These are phyloP conservation scores for Masnerella sp. DNA, from an alignment of 2,888 invertebrate species.

Conservation along the genomic window DNA sequence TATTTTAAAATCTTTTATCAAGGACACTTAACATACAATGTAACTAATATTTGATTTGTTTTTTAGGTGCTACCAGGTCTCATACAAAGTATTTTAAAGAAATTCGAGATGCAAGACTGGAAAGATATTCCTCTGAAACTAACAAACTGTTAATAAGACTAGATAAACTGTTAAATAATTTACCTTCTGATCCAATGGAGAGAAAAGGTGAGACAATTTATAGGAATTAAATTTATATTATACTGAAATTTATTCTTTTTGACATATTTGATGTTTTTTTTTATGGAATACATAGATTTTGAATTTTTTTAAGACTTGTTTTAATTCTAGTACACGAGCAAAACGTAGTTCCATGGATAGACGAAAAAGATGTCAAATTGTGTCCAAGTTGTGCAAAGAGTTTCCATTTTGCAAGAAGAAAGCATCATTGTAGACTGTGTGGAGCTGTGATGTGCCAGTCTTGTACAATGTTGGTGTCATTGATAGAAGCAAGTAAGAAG, in stretches of 20 bases:
- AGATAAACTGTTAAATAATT: slow-evolving; percentile 91
- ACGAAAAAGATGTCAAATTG: slow-evolving; percentile 91
- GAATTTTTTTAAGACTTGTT: neutral
- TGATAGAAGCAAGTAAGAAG: slow-evolving; percentile 83
- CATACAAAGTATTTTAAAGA: slow-evolving; percentile 88
- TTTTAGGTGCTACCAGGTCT: slow-evolving; percentile 80
- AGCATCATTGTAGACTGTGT: slow-evolving; percentile 97
- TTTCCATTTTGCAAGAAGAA: slow-evolving; percentile 91
- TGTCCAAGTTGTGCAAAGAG: slow-evolving; percentile 95
- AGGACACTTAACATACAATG: too few species aligned
- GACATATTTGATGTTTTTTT: neutral
- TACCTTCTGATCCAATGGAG: slow-evolving; percentile 85
- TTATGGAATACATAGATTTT: neutral
- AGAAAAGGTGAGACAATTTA: slow-evolving; percentile 81
- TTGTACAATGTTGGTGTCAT: slow-evolving; percentile 91
- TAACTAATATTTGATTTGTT: slow-evolving; percentile 5
- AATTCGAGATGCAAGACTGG: slow-evolving; percentile 84
- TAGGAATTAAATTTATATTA: neutral
- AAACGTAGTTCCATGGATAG: slow-evolving; percentile 92
- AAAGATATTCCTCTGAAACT: slow-evolving; percentile 94
- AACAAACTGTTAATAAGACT: slow-evolving; percentile 96
- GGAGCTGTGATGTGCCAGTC: slow-evolving; percentile 95
- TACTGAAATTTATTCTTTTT: neutral
- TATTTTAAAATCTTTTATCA: too few species aligned
- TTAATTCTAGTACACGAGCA: slow-evolving; percentile 81